Evolutionary conservation across 1,140 invertebrate genomes (phyloP), one percentile per base, ranked within the genome.

Genomic region (Drosophila cardini): DNA sequence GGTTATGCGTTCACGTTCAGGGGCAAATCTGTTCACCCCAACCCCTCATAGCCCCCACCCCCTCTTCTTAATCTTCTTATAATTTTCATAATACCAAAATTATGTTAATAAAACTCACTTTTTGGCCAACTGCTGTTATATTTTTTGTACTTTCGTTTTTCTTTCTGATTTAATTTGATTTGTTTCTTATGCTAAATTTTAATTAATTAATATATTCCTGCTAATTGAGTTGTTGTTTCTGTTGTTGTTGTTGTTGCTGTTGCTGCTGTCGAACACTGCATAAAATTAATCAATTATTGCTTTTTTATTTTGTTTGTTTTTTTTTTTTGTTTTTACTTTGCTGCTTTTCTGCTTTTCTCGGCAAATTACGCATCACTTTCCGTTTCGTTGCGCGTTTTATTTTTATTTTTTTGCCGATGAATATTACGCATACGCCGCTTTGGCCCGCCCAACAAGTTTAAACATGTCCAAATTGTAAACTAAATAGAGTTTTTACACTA

Each of bases 1-100:
- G 86, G 86, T 90, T 90, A 90, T 65, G 85, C 86, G 82, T 90
- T 90, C 87, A 90, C 83, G 86, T 86, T 86, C 82, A 86, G 75
- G 82, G 82, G 76, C 79, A 85, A 60, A 64, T 64, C 68, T 58
- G 52, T 18, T 50, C 13, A 34, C 53, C 42, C 36, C 21, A 21
- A 21, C 21, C 1, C 26, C 32, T 26, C 30, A 15, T 32, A 15
- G 9, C 40, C 8, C 46, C 61, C 58, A 13, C 15, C 9, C 40
- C 10, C 43, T 13, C 11, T n/a, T 13, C 11, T 21, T 11, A 1
- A 48, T 13, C 9, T 26, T 13, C 0, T 43, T 38, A 36, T 69
- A 63, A 71, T 57, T 46, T 42, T 6, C 9, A n/a, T 26, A 30
- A 26, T n/a, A 2, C 2, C 15, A 11, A 26, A 57, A 57, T 30